A percentile compares a stretch with the other conserved stretches of the same genome.
These are phyloP conservation scores for Actenoides hombroni DNA, from an alignment of 2,113 vertebrate species.

Conservation along the genomic window DNA sequence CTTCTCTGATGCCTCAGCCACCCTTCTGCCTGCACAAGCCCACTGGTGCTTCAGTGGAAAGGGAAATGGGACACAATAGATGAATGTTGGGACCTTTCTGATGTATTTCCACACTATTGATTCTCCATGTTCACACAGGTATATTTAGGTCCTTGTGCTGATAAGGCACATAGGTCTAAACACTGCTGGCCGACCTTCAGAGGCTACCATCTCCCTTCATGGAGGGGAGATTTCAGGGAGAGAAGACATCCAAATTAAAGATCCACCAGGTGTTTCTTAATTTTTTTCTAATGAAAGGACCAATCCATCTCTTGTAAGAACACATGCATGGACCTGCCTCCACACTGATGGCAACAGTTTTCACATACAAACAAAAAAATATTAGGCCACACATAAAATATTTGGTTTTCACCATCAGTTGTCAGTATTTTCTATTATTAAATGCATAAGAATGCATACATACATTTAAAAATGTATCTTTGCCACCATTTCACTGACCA, in stretches of 20 bases:
- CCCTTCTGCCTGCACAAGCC: not conserved
- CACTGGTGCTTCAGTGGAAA: not conserved
- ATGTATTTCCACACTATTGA: not conserved
- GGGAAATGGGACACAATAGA: fast-evolving
- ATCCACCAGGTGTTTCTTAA: not conserved
- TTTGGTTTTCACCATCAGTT: not conserved
- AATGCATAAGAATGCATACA: not conserved
- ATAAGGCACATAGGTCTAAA: not conserved
- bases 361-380: not conserved
- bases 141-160: not conserved
- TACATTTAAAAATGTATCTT: not conserved
- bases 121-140: not conserved
- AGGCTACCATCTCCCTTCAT: not conserved
- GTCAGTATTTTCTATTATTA: not conserved
- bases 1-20: not conserved
- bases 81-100: not conserved
- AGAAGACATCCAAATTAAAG: not conserved
- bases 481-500: not conserved
- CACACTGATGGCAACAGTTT: not conserved
- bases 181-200: fast-evolving
- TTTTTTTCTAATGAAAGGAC: not conserved
- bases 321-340: not conserved
- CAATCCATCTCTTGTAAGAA: not conserved
- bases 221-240: not conserved
- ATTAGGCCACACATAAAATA: not conserved